Conservation (phyloP, 2,113 vertebrate genomes). For the Trogon surrucura region DNA sequence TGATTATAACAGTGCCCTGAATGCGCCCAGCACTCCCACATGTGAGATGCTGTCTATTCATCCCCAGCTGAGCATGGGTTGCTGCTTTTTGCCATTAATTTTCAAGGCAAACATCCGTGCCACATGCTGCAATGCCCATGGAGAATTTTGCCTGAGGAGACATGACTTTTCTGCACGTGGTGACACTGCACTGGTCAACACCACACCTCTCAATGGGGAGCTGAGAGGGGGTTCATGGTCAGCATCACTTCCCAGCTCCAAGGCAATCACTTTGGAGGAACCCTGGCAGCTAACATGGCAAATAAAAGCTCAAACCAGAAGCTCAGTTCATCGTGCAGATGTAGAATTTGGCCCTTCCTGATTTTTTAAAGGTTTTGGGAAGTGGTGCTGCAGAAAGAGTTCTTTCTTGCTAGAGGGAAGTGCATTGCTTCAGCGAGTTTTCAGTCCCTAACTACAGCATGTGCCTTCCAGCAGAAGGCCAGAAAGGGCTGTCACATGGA, state of each 20-base stretch:
- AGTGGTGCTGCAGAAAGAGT: background rate
- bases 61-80: background rate
- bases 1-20: background rate
- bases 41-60: background rate
- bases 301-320: background rate
- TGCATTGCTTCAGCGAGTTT: accelerated
- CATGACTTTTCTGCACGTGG: accelerated
- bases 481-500: accelerated
- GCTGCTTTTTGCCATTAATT: background rate
- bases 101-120: background rate
- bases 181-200: accelerated
- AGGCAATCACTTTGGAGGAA: accelerated
- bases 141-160: background rate
- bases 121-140: accelerated
- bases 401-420: background rate
- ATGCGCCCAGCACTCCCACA: accelerated
- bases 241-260: background rate
- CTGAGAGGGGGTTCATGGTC: accelerated
- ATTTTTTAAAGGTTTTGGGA: background rate
- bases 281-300: accelerated
- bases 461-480: background rate
- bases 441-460: accelerated
- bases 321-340: background rate
- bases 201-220: accelerated
- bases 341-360: accelerated